Evolutionary conservation across 2,113 vertebrate genomes (phyloP), one percentile per base, ranked within the genome.

Genomic region (Haliaeetus leucogaster): DNA sequence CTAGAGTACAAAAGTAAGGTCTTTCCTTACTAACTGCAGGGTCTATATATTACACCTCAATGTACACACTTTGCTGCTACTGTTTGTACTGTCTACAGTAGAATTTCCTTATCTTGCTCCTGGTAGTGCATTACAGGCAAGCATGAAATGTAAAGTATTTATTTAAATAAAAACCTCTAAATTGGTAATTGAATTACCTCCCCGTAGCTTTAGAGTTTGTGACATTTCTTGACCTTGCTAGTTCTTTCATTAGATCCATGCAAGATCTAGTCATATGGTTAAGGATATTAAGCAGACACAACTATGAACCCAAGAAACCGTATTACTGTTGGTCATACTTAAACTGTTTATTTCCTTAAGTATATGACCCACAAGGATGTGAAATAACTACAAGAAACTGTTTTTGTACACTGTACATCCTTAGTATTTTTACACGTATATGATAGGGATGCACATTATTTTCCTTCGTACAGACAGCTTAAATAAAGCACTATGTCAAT

Each of bases 401-500:
- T 98, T 99, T 99, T 99, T 99, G 99, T 99, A 99, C 99, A 99
- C 98, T 99, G 99, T 99, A 98, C 99, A 99, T 99, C 99, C 98
- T 99, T 99, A 99, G 99, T 99, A 99, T 99, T 99, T 99, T 99
- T 99, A 99, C 99, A 99, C 98, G 96, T 99, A 99, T 99, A 99
- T 98, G 98, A 99, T 98, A 99, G 99, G 99, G 99, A 99, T 98
- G 98, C 99, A 99, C 99, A 98, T 99, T 99, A 99, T 99, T 99
- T 99, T 99, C 99, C 99, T 99, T 99, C 99, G 98, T 99, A 99
- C 99, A 98, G 99, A 99, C 98, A 97, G 99, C 99, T 99, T 99
- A 98, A 99, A 99, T 99, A 99, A 99, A 99, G 99, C 99, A 99
- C 99, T 99, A 98, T 99, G 99, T 99, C 99, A 99, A 99, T 99